Evolutionary conservation across 2,888 invertebrate species (phyloP), one percentile per base, ranked within the genome.

Genomic region (Osmoderma eremita): DNA sequence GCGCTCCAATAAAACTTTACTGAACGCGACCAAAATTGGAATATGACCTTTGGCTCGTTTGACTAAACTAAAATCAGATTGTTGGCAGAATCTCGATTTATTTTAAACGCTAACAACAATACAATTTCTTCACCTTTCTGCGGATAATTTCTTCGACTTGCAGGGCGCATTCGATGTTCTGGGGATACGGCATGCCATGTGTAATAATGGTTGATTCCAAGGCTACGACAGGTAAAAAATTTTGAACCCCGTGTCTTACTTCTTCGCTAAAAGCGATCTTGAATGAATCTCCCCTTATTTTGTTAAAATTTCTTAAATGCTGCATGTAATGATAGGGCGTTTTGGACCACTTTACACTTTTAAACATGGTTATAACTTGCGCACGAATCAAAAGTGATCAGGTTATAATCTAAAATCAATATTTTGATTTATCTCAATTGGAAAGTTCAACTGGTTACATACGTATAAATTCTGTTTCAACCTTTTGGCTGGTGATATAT

Each of bases 151-250:
- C 83, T 82, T 98, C 95, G 0, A 97, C 92, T 78, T 88, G 86
- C 42, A 88, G 68, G 3, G 97, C 97, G 36, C 95, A 97, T 72
- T 91, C 84, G 54, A 96, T 83, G 83, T 99, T 99, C 61, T 91
- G 85, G 0, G 98, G 98, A 82, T 89, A 92, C 0, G 98, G 97
- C 94, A 99, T 95, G 45, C 99, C 99, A 83, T 99, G 98, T 0
- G 98, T 98, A 69, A 99, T 94, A 70, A 99, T 97, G 0, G 99
- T 96, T 5, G 97, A 97, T 85, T 99, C 99, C 73, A 99, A 84
- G 1, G 98, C 97, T 15, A 99, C 96, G 68, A 98, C 87, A 6
- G 97, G 93, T 71, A 85, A 83, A 24, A 84, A 83, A 51, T 84
- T 81, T 62, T 83, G 80, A 72, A 93, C 81, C 5, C 94, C 94